Conservation (phyloP, 2,888 invertebrate genomes). For the Idaea biselata region DNA sequence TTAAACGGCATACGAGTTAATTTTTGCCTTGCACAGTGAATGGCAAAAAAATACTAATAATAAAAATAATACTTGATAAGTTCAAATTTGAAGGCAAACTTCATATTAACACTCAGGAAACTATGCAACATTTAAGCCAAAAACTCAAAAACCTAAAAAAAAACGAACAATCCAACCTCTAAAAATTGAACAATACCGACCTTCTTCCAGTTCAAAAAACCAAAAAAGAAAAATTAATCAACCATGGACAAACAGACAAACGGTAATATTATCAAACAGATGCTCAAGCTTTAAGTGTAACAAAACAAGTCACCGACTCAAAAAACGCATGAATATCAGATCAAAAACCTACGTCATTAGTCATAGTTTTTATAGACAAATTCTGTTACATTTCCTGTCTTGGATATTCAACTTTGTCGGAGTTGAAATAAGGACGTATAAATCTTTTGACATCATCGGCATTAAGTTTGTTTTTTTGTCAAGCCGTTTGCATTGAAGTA, state of each 20-base stretch:
- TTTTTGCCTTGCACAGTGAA: too few species aligned
- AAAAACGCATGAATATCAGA: constrained; percentile 77
- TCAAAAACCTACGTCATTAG: constrained; percentile 78
- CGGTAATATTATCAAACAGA: constrained; percentile 69
- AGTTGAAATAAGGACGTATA: not conserved
- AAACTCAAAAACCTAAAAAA: not conserved
- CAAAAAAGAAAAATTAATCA: constrained; percentile 39
- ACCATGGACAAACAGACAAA: constrained; percentile 47
- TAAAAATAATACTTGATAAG: too few species aligned
- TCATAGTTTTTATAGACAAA: constrained; percentile 67
- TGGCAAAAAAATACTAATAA: too few species aligned
- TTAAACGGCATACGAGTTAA: too few species aligned
- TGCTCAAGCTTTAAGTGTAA: constrained; percentile 76
- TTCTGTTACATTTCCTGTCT: not conserved
- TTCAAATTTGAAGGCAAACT: not conserved
- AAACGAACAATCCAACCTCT: not conserved
- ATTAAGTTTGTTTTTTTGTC: constrained; percentile 51
- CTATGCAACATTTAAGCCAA: not conserved
- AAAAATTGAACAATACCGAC: constrained; percentile 2
- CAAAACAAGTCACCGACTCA: constrained; percentile 63
- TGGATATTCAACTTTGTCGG: constrained; percentile 33
- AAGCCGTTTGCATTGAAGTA: constrained; percentile 50
- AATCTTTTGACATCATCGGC: constrained; percentile 14
- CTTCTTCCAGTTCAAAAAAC: constrained; percentile 16
- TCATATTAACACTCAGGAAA: not conserved